Percentiles rank a stretch among this genome's conserved stretches.
These are phyloP conservation scores for Pachyseris speciosa DNA, from an alignment of 64 coral and sea anemone species.

Conservation along the genomic window DNA sequence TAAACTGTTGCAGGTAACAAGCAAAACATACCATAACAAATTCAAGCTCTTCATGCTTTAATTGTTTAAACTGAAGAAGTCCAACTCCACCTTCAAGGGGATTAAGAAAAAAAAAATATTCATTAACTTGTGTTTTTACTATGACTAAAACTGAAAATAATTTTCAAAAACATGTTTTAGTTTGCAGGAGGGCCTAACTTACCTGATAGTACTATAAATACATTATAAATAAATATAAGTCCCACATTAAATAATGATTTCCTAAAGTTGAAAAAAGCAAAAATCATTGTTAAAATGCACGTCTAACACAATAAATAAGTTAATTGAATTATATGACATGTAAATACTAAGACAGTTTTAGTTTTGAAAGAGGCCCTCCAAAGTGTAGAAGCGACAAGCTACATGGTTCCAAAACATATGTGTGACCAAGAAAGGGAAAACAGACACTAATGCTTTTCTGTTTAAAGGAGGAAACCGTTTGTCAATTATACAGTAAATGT, in stretches of 20 bases:
- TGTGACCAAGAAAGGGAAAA: no score
- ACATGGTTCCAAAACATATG: no score
- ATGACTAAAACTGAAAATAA: neutral
- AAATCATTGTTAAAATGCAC: neutral
- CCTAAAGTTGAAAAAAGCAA: conserved; percentile 48
- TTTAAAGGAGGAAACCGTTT: no score
- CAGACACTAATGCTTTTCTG: no score
- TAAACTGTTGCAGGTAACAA: neutral
- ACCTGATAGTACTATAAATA: conserved; percentile 94
- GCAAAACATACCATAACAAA: conserved; percentile 71
- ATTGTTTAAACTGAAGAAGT: conserved; percentile 81
- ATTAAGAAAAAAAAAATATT: neutral
- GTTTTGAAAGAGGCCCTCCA: no score
- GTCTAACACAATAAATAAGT: no score
- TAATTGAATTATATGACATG: no score
- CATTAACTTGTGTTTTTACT: neutral
- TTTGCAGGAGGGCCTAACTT: neutral
- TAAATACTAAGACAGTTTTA: no score
- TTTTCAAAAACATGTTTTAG: neutral
- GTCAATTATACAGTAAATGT: no score
- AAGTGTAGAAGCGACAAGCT: no score
- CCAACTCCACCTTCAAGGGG: conserved; percentile 70
- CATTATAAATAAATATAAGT: conserved; percentile 89
- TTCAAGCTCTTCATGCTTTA: conserved; percentile 77
- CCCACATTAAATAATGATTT: conserved; percentile 87